phyloP scores from a whole-genome alignment of 2,113 vertebrate species.

The Regulus satrapa region DNA sequence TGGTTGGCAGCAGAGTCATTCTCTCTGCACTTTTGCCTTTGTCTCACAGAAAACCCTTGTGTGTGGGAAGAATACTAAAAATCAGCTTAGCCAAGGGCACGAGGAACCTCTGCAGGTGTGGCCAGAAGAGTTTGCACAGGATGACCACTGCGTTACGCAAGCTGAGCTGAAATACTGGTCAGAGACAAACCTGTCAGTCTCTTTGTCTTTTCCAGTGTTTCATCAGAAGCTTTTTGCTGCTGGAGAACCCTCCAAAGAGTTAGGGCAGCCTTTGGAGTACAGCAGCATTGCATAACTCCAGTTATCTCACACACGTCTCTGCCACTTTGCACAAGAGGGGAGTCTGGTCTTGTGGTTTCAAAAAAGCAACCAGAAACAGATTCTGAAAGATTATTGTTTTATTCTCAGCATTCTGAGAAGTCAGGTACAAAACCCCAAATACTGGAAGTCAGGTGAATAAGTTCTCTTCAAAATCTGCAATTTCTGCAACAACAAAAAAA shows the following conservation, averaged over 20 bases:
- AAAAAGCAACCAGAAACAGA: neutral
- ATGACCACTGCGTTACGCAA: neutral
- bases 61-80: neutral
- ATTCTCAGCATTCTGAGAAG: neutral
- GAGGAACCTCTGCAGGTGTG: neutral
- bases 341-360: neutral
- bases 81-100: neutral
- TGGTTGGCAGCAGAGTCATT: neutral
- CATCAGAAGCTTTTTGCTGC: neutral
- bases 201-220: neutral
- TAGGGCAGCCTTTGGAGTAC: neutral
- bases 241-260: neutral
- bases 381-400: neutral
- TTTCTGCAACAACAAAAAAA: neutral
- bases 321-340: neutral
- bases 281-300: neutral
- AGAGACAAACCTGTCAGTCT: neutral
- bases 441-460: neutral
- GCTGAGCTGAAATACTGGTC: neutral
- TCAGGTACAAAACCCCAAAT: neutral
- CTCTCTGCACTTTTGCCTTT: neutral
- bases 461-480: neutral
- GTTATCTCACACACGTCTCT: neutral
- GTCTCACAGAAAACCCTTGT: rapidly evolving
- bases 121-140: neutral